These are phyloP conservation scores for Limnephilus lunatus DNA, from an alignment of 2,888 invertebrate genomes.

Conservation along the genomic window DNA sequence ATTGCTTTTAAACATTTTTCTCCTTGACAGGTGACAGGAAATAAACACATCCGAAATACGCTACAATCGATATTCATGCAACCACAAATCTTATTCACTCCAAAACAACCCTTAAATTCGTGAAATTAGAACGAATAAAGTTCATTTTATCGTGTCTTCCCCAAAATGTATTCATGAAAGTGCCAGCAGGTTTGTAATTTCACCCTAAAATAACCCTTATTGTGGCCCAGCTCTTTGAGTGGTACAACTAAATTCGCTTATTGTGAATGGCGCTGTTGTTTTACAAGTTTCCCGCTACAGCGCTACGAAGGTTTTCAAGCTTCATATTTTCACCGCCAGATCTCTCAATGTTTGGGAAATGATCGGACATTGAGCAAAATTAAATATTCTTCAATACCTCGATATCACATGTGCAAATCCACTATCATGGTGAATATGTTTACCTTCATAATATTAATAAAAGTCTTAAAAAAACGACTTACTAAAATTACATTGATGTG, in stretches of 20 bases:
- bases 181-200: neutral
- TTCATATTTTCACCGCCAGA: slow-evolving; percentile 48
- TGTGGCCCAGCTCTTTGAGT: neutral
- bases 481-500: too few relatives aligned
- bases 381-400: neutral
- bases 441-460: neutral
- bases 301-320: neutral
- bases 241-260: neutral
- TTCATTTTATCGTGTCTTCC: slow-evolving; percentile 9
- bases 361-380: neutral
- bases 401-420: neutral
- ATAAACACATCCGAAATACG: slow-evolving; percentile 27
- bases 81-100: neutral
- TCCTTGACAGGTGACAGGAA: slow-evolving; percentile 39
- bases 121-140: slow-evolving; percentile 7
- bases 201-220: neutral
- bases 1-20: neutral
- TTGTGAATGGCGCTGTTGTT: slow-evolving; percentile 44
- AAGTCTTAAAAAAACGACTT: too few relatives aligned
- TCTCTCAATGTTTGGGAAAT: slow-evolving; percentile 13
- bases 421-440: neutral
- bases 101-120: slow-evolving; percentile 10
- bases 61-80: slow-evolving; percentile 39
- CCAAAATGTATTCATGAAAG: neutral
- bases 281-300: slow-evolving; percentile 6